Evolutionary conservation across 2,888 invertebrate genomes (phyloP), one percentile per base, ranked within the genome.

Genomic region (Congeria kusceri): DNA sequence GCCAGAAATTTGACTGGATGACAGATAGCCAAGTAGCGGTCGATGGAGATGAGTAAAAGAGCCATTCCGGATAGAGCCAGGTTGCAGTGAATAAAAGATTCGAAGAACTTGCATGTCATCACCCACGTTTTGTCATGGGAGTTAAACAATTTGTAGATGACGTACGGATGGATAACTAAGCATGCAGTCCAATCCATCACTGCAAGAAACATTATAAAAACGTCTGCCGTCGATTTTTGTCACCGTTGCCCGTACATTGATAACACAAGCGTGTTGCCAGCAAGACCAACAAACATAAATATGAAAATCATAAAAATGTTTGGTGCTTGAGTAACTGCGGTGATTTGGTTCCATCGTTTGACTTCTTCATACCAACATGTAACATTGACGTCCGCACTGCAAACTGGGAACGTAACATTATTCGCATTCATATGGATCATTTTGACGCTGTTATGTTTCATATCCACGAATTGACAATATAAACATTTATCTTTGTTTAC

Each of bases 21-120:
- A 53, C 86, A 87, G 25, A 87, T 83, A 0, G 87, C 85, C 9
- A 80, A 49, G 29, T 67, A 87, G 47, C 87, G 68, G 53, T 87
- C 87, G 5, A 86, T 63, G 1, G 87, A 81, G 25, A 87, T 76
- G 4, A 65, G 72, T 11, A 86, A 7, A 0, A 87, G 29, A 3
- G 81, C 66, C 7, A 77, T 20, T 0, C 72, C 74, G 1, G 86
- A 86, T 15, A 80, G 27, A 0, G 71, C 49, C 18, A 86, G 39
- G 27, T 63, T 85, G 5, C 77, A 49, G 65, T 86, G 85, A 9
- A 83, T 71, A 0, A 84, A 68, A 69, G 82, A 87, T 64, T 87
- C 86, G 56, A 84, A 86, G 9, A 83, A 27, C 62, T 87, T 87
- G 56, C 87, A 87, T n/a, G 63, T 57, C 1, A 49, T 44, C 0